Conservation (phyloP, 2,888 invertebrate genomes). For the Napeogenes sylphis region DNA sequence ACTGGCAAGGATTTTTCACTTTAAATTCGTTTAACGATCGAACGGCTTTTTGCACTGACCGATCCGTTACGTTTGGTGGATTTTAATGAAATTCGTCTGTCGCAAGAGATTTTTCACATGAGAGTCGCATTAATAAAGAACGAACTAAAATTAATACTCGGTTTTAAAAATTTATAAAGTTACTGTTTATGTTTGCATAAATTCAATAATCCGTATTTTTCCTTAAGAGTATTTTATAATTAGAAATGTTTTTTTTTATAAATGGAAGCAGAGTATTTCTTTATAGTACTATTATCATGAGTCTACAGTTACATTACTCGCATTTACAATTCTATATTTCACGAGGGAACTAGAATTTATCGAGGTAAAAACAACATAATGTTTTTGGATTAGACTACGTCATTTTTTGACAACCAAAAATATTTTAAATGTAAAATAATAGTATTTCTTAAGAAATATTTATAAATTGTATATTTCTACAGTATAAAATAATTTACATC, state of each 20-base stretch:
- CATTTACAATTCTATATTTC: conserved; percentile 23
- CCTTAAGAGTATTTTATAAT: no score
- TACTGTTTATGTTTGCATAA: no score
- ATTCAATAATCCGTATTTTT: no score
- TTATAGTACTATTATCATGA: conserved; percentile 16
- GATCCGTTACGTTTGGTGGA: conserved; percentile 23
- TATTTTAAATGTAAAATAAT: no score
- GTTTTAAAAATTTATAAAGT: background rate
- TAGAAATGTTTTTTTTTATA: no score
- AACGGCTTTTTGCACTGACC: conserved; percentile 27
- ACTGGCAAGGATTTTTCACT: conserved; percentile 15
- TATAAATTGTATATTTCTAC: no score
- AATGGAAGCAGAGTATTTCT: conserved; percentile 1
- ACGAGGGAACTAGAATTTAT: conserved; percentile 23
- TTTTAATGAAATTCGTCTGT: conserved; percentile 34
- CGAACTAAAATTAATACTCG: background rate
- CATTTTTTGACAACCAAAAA: background rate
- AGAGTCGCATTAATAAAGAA: background rate
- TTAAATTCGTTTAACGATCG: conserved; percentile 21
- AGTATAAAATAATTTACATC: no score
- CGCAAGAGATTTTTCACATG: conserved; percentile 8
- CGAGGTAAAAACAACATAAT: conserved; percentile 24
- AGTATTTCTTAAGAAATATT: no score
- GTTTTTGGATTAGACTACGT: conserved; percentile 3
- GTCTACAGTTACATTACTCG: conserved; percentile 20